phyloP scores from a whole-genome alignment of 2,888 invertebrate species.

The Latrodectus elegans region DNA sequence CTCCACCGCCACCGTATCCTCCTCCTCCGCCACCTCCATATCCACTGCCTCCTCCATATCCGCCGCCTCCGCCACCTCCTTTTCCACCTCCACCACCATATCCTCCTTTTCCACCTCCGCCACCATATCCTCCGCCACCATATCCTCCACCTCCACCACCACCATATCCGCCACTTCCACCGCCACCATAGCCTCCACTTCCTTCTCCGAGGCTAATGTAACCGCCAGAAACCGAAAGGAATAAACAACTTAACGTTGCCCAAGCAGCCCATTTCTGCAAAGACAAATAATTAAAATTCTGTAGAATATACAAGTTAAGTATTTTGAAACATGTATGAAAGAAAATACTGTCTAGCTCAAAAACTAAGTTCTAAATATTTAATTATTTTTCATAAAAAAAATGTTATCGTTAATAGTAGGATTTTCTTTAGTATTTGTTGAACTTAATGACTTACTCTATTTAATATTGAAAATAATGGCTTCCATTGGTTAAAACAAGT shows the following conservation, averaged over 20 bases:
- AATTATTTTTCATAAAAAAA: no score
- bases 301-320: no score
- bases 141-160: constrained; percentile 14
- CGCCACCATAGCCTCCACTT: background rate
- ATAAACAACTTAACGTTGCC: constrained; percentile 52
- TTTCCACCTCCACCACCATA: background rate
- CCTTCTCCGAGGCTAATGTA: constrained; percentile 27
- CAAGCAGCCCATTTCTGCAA: constrained; percentile 51
- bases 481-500: no score
- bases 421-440: no score
- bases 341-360: no score
- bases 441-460: no score
- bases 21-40: constrained; percentile 3
- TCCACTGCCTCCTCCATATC: constrained; percentile 17
- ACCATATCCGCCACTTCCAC: background rate
- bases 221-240: constrained; percentile 41
- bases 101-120: constrained; percentile 15
- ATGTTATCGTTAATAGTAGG: no score
- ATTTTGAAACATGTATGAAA: no score
- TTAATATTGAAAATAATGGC: no score
- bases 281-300: background rate
- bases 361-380: no score
- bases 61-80: background rate
- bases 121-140: constrained; percentile 4
- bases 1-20: background rate